Conservation (phyloP, 2,113 vertebrate species). For the Marmota flaviventris region DNA sequence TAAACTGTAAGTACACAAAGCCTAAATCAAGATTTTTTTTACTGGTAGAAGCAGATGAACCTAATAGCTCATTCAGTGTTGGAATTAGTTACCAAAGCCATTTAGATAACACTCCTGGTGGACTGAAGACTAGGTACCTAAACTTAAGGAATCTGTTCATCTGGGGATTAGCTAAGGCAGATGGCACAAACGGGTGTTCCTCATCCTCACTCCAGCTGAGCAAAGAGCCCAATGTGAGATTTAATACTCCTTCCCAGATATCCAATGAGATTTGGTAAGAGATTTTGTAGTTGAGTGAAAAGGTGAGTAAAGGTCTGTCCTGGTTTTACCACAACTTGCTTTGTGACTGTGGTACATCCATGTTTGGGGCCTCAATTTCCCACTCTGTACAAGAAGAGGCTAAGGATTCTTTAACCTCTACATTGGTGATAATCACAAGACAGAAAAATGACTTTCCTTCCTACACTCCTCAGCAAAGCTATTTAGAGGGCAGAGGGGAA, state of each 20-base stretch:
- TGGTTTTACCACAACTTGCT: slow-evolving; percentile 33
- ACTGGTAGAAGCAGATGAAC: slow-evolving; percentile 6
- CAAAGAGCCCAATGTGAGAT: neutral
- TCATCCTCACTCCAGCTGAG: slow-evolving; percentile 44
- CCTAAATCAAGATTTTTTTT: slow-evolving; percentile 4
- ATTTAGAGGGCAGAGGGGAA: neutral
- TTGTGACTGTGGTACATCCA: neutral
- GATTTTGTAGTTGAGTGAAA: neutral
- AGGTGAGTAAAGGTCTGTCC: neutral
- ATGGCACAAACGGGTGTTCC: slow-evolving; percentile 62
- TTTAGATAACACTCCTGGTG: slow-evolving; percentile 83
- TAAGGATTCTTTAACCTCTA: neutral
- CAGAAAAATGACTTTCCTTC: neutral
- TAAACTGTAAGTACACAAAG: neutral
- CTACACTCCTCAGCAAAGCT: neutral
- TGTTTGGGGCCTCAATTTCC: neutral
- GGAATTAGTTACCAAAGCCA: slow-evolving; percentile 85
- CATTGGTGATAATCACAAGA: neutral
- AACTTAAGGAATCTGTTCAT: slow-evolving; percentile 74
- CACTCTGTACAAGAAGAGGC: neutral
- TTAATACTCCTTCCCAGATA: neutral
- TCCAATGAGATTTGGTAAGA: neutral
- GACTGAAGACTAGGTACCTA: slow-evolving; percentile 68
- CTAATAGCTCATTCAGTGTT: slow-evolving; percentile 70
- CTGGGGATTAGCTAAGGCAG: slow-evolving; percentile 75